Base-by-base conservation (phyloP, 2,888 invertebrate species). In the Mesorhabditis spiculigera region DNA sequence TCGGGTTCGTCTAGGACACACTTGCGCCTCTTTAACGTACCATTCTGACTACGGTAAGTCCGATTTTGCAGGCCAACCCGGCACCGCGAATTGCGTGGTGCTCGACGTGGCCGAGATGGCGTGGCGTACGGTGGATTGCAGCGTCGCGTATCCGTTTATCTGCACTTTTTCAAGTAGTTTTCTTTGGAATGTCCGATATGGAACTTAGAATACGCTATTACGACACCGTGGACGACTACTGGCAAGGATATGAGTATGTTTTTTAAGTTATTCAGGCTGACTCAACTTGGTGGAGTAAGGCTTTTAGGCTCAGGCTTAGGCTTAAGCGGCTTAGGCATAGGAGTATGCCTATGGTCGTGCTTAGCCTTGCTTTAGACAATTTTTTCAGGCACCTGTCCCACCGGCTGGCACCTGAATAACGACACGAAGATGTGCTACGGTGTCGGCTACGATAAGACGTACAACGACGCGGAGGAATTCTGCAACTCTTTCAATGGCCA, bases 391-490 rank as follows among this genome's bases (percentile, higher is more conserved):
- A 10, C n/a, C n/a, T 50, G 58, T 3, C 58, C 58, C 8, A n/a
- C 8, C 61, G 69, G 63, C 44, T 68, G 69, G 69, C 5, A 61
- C 45, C 42, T 63, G 13, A 65, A 45, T 8, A 44, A 58, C 50
- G 45, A 67, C 41, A 68, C 43, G 4, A 43, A 43, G 10, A 43
- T 45, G 13, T 68, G 69, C 45, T 68, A 68, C 42, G 50, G 67
- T n/a, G 69, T 65, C 5, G 61, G 61, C 42, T 65, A n/a, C n/a
- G 6, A 68, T 10, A 58, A 50, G 61, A 68, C 61, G n/a, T 68
- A 45, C 63, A 13, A 63, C 41, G 69, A 68, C 67, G 67, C 69
- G 10, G 69, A 68, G 61, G 43, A 45, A 13, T 45, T 42, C 16
- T 68, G 69, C 13, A 45, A 65, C 43, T 5, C 66, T 4, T 63